phyloP scores from a whole-genome alignment of 2,888 invertebrate genomes.

The Melinaea menophilus region DNA sequence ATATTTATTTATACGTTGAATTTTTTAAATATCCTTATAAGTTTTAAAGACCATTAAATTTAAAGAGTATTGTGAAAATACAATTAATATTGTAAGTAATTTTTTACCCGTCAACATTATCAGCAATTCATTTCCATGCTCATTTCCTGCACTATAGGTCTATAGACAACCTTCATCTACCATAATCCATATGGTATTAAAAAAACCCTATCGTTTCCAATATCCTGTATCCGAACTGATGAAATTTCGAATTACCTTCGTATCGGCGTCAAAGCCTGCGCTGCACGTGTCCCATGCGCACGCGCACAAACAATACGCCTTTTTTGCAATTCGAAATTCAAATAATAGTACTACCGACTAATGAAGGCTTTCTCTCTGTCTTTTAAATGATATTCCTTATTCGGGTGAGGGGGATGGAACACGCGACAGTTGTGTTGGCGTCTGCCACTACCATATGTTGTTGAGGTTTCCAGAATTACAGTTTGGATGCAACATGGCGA shows the following conservation, averaged over 20 bases:
- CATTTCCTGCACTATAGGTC: conserved; percentile 21
- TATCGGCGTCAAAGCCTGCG: conserved; percentile 30
- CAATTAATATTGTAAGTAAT: too few relatives aligned
- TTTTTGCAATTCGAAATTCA: conserved; percentile 71
- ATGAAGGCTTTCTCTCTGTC: conserved; percentile 63
- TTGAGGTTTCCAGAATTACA: conserved; percentile 75
- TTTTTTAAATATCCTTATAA: too few relatives aligned
- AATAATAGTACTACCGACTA: conserved; percentile 71
- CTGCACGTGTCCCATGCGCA: conserved; percentile 39
- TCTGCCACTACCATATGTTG: conserved; percentile 74
- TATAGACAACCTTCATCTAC: conserved; percentile 31
- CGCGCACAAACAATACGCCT: conserved; percentile 63
- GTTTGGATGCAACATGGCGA: conserved; percentile 59
- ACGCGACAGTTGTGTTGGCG: conserved; percentile 73
- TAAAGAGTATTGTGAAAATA: too few relatives aligned
- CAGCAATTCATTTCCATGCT: neutral
- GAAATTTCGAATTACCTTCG: conserved; percentile 54
- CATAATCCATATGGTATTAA: conserved; percentile 66
- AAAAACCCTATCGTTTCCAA: conserved; percentile 60
- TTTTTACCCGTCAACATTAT: too few relatives aligned
- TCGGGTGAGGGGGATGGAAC: conserved; percentile 46
- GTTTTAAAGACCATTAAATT: too few relatives aligned
- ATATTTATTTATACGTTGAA: too few relatives aligned
- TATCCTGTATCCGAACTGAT: conserved; percentile 66
- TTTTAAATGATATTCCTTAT: conserved; percentile 26